These are phyloP conservation scores for Palaemon carinicauda DNA, from an alignment of 1,140 invertebrate species.

Conservation along the genomic window DNA sequence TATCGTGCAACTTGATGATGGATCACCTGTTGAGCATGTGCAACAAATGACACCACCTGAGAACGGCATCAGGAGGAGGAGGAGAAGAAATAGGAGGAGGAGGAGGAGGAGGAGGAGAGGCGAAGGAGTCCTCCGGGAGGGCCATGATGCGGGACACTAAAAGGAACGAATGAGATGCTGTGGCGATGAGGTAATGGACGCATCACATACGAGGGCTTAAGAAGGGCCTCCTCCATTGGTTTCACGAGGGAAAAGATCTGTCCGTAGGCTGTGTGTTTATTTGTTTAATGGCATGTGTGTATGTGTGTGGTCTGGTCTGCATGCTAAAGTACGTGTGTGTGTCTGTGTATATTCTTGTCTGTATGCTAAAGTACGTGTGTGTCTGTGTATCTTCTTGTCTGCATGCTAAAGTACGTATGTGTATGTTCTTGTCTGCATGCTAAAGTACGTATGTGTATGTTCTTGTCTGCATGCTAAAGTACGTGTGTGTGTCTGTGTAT, in stretches of 20 bases:
- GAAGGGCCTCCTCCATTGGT: no score
- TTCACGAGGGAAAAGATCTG: no score
- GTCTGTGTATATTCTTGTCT: not conserved
- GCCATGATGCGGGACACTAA: not conserved
- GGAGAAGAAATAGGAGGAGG: not conserved
- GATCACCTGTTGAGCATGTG: conserved; percentile 42
- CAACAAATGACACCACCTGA: conserved; percentile 44
- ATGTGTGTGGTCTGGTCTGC: not conserved
- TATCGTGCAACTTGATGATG: conserved; percentile 39
- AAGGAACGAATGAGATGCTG: no score
- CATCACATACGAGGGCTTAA: no score
- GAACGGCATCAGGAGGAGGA: not conserved
- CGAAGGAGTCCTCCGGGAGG: not conserved
- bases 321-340: not conserved
- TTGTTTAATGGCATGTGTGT: not conserved
- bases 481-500: not conserved
- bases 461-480: not conserved
- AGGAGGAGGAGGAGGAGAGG: not conserved
- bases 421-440: not conserved
- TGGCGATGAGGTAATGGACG: no score
- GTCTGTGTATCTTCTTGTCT: not conserved
- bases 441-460: not conserved
- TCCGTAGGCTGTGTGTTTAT: not conserved
- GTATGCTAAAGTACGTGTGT: not conserved
- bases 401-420: not conserved